Conservation (phyloP, 2,888 invertebrate genomes). For the Drosophila aldrichi region DNA sequence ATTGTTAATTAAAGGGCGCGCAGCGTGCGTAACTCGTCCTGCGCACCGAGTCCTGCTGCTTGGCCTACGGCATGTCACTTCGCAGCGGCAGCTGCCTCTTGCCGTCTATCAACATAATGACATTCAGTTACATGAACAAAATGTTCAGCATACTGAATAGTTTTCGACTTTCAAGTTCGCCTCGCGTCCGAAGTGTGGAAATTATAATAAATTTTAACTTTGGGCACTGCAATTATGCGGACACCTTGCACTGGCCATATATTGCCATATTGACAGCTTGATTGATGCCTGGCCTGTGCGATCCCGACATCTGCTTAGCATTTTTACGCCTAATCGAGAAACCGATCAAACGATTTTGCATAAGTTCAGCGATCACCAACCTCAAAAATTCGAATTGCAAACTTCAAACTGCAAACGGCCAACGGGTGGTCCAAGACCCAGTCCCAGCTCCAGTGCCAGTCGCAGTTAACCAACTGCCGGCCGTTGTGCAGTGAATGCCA, state of each 20-base stretch:
- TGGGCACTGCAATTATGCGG: constrained; percentile 68
- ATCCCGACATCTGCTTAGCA: constrained; percentile 47
- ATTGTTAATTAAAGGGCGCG: constrained; percentile 80
- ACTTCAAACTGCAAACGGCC: constrained; percentile 24
- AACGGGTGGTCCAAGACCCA: constrained; percentile 60
- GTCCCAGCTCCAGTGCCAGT: not conserved
- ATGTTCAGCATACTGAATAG: constrained; percentile 47
- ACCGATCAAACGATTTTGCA: constrained; percentile 53
- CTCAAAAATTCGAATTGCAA: not conserved
- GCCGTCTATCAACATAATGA: constrained; percentile 73
- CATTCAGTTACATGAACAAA: constrained; percentile 50
- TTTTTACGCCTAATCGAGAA: constrained; percentile 60
- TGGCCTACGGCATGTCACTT: constrained; percentile 56
- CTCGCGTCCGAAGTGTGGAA: constrained; percentile 66
- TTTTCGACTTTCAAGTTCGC: constrained; percentile 26
- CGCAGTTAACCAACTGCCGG: constrained; percentile 26
- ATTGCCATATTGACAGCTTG: constrained; percentile 74
- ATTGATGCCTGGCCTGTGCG: constrained; percentile 57
- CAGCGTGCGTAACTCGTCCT: not conserved
- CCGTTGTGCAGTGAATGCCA: constrained; percentile 56
- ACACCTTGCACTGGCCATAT: constrained; percentile 66
- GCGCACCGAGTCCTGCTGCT: not conserved
- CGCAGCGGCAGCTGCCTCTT: constrained; percentile 43
- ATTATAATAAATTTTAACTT: constrained; percentile 77
- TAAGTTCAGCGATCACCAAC: constrained; percentile 45